Conservation (phyloP, 2,888 invertebrate species). For the Acholoe squamosa region DNA sequence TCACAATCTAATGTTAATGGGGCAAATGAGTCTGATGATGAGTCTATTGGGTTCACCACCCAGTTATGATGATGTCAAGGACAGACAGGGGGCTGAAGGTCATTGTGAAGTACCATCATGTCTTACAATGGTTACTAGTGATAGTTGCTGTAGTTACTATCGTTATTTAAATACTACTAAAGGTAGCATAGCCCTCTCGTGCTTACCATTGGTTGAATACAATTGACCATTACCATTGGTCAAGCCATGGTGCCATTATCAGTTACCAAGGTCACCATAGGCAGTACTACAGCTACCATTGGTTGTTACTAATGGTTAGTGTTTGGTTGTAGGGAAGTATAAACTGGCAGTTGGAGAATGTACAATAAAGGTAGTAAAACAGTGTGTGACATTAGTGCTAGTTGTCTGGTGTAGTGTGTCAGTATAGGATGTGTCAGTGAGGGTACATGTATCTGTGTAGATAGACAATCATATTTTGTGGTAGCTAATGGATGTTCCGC, state of each 20-base stretch:
- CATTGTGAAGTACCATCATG: background rate
- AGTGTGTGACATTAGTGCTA: background rate
- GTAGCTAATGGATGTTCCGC: background rate
- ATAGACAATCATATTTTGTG: background rate
- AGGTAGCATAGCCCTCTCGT: too few species aligned
- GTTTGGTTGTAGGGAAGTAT: background rate
- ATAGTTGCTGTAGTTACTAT: background rate
- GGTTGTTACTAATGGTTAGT: background rate
- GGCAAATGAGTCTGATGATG: slow-evolving; percentile 28
- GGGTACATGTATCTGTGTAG: slow-evolving; percentile 20
- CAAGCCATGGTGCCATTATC: too few species aligned
- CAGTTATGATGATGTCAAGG: background rate
- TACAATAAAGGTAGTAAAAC: background rate
- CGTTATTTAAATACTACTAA: too few species aligned
- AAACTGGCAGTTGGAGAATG: background rate
- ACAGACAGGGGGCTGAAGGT: background rate
- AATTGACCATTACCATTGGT: too few species aligned
- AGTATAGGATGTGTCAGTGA: background rate
- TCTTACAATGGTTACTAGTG: background rate
- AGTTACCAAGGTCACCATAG: too few species aligned
- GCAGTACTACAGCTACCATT: too few species aligned
- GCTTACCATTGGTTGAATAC: too few species aligned
- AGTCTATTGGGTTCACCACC: background rate
- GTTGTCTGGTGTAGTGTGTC: background rate
- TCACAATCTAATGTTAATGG: background rate